Conservation (phyloP, 2,797 vertebrate genomes). For the Potorous gilbertii region DNA sequence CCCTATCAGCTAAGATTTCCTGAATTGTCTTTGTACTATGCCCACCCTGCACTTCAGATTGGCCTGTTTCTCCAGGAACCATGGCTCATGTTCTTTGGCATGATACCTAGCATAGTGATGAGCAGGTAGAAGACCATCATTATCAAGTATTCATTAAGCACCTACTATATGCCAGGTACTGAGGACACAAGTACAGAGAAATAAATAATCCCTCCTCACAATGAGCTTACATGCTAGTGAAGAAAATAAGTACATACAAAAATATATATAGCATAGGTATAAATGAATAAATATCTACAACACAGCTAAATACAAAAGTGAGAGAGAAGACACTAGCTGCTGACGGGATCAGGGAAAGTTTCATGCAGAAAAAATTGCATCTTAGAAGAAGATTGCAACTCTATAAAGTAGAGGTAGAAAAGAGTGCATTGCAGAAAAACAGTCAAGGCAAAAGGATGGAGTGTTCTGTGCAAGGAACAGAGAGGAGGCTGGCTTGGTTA, state of each 20-base stretch:
- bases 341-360: background rate
- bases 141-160: background rate
- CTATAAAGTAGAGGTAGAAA: background rate
- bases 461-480: background rate
- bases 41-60: background rate
- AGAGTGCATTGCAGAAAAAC: background rate
- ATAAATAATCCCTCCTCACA: background rate
- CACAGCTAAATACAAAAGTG: background rate
- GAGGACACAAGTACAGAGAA: background rate
- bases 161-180: background rate
- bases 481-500: background rate
- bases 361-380: background rate
- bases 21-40: background rate
- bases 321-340: background rate
- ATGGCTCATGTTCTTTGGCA: background rate
- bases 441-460: background rate
- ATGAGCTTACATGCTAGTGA: background rate
- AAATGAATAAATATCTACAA: background rate
- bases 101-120: background rate
- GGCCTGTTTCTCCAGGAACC: background rate
- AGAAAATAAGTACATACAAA: background rate
- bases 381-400: background rate
- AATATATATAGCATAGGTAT: background rate
- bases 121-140: accelerated
- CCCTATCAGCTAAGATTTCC: background rate